phyloP scores from a whole-genome alignment of 2,888 invertebrate species.

The Drymonia ruficornis region DNA sequence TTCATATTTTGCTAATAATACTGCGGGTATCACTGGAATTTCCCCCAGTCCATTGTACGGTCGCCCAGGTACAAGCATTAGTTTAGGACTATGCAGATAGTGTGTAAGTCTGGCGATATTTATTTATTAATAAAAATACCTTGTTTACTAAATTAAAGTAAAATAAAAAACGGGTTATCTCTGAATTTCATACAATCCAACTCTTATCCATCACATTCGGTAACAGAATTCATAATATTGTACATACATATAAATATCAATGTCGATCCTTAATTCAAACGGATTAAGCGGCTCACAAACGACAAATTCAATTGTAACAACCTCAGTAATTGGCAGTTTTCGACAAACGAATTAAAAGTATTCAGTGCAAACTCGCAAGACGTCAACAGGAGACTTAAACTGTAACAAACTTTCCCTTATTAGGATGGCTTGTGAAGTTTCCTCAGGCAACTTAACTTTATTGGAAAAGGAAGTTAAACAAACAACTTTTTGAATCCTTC shows the following conservation, averaged over 20 bases:
- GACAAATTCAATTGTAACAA: conserved; percentile 3
- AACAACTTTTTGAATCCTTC: conserved; percentile 20
- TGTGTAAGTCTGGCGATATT: no score
- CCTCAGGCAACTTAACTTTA: conserved; percentile 21
- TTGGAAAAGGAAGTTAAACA: conserved; percentile 20
- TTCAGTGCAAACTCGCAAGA: conserved; percentile 10
- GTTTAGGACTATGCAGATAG: no score
- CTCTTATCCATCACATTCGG: no score
- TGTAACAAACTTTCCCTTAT: conserved; percentile 26
- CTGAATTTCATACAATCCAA: no score
- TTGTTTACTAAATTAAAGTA: no score
- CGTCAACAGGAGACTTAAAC: conserved; percentile 32
- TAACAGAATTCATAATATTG: no score
- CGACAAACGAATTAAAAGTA: conserved; percentile 18
- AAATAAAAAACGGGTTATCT: no score
- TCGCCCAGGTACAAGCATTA: no score
- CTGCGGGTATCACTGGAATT: no score
- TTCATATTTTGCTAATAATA: no score
- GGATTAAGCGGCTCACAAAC: conserved; percentile 4
- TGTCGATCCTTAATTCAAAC: not conserved
- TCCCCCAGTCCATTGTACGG: no score
- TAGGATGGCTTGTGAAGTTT: conserved; percentile 22
- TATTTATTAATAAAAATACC: no score
- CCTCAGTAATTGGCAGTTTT: conserved; percentile 1
- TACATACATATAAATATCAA: not conserved